Base-by-base conservation (phyloP, 2,888 invertebrate species). In the Melanostoma scalare region DNA sequence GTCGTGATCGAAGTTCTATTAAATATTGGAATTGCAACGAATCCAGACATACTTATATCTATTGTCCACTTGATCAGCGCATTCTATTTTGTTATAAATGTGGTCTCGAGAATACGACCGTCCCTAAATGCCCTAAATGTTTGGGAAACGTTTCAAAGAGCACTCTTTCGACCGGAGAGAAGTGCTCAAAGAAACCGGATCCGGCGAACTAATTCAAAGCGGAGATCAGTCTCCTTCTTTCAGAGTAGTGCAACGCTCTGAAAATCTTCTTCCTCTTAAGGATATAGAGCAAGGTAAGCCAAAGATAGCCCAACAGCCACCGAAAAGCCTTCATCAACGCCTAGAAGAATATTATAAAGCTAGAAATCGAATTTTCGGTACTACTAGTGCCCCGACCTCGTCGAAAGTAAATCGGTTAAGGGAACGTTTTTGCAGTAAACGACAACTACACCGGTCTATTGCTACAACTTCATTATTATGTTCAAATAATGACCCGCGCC, bases 11-110 rank as follows among this genome's bases (percentile, higher is more conserved):
- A 10, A 10, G 3, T 10, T 6, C n/a, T 40, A 8, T n/a, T 2
- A 31, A 6, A 58, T 58, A 20, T 31, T 58, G 58, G 58, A 42
- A 58, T 4, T 58, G 58, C 4, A 42, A 42, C 6, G 31, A 8
- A 20, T 4, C 5, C 9, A 20, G 58, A 0, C 58, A 58, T 58
- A 42, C 58, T 20, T 20, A 20, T 20, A 1, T 20, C 20, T 20
- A 20, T 20, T 44, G 44, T n/a, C 44, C 44, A 44, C 44, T 44
- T 44, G 44, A 44, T 3, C 44, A 44, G 44, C 44, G 44, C 44
- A 44, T 44, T 33, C 10, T 61, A 2, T 61, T 61, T 35, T 61
- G 60, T 1, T 61, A 9, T n/a, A 61, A 61, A 35, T 61, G 60
- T 20, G 60, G 60, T 3, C 60, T 30, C 0, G 60, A 61, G n/a